phyloP scores from a whole-genome alignment of 2,888 invertebrate species.

The Unio pictorum region DNA sequence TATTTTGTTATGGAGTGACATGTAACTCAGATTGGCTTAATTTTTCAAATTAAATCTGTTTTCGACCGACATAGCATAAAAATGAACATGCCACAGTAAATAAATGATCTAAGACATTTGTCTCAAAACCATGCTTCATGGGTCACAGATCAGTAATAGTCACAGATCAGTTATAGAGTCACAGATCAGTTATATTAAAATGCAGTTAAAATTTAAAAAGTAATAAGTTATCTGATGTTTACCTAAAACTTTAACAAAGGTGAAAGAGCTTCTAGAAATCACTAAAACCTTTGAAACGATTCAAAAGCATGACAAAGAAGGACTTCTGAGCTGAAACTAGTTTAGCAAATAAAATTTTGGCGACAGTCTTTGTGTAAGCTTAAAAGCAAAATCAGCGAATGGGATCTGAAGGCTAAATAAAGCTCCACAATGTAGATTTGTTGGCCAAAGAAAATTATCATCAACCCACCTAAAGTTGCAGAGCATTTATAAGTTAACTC shows the following conservation, averaged over 20 bases:
- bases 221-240: neutral
- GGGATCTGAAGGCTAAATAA: neutral
- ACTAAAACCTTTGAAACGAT: no score
- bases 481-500: slow-evolving; percentile 33
- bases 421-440: no score
- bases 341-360: neutral
- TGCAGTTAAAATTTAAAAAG: neutral
- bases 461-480: slow-evolving; percentile 43
- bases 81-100: no score
- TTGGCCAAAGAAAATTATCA: slow-evolving; percentile 1
- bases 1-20: no score
- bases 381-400: slow-evolving; percentile 1
- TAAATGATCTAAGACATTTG: no score
- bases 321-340: neutral
- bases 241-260: neutral
- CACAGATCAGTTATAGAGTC: neutral
- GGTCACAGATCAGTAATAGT: neutral
- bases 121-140: slow-evolving; percentile 2
- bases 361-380: neutral
- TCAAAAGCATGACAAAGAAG: neutral
- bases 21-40: no score
- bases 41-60: no score
- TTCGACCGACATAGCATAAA: no score
- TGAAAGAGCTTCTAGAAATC: no score
- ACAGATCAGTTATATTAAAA: neutral